A percentile compares a stretch with the other conserved stretches of the same genome.
Conservation (phyloP, 2,888 invertebrate species). For the Drosophila mettleri region DNA sequence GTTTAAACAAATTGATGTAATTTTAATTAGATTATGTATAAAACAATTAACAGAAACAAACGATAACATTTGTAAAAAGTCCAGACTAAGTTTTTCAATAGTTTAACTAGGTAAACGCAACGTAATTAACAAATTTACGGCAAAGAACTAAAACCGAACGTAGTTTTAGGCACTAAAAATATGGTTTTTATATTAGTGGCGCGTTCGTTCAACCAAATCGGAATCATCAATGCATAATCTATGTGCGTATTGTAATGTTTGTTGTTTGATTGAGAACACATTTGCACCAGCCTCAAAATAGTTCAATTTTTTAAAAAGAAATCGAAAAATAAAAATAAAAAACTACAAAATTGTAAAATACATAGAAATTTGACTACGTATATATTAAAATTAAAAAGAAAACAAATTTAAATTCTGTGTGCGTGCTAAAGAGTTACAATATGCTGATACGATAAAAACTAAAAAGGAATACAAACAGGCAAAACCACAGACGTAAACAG, state of each 20-base stretch:
- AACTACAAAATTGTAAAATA: constrained; percentile 44
- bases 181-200: constrained; percentile 47
- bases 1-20: constrained; percentile 68
- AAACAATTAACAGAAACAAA: constrained; percentile 44
- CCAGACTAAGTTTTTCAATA: constrained; percentile 61
- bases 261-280: constrained; percentile 31
- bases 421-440: constrained; percentile 56
- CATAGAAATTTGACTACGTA: constrained; percentile 34
- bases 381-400: constrained; percentile 7
- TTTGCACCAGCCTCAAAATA: constrained; percentile 50
- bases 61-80: constrained; percentile 62
- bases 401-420: constrained; percentile 44
- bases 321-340: constrained; percentile 32
- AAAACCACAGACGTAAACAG: constrained; percentile 47
- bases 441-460: constrained; percentile 25
- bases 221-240: not conserved
- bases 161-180: constrained; percentile 47
- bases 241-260: constrained; percentile 34
- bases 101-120: constrained; percentile 66
- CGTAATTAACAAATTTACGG: constrained; percentile 69
- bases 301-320: constrained; percentile 52
- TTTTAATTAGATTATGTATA: constrained; percentile 63
- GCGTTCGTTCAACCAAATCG: constrained; percentile 44
- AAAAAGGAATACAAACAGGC: constrained; percentile 6
- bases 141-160: constrained; percentile 46